Percentiles rank a stretch among this genome's conserved stretches.
Conservation (phyloP, 2,888 invertebrate genomes). For the Melieria crassipennis region DNA sequence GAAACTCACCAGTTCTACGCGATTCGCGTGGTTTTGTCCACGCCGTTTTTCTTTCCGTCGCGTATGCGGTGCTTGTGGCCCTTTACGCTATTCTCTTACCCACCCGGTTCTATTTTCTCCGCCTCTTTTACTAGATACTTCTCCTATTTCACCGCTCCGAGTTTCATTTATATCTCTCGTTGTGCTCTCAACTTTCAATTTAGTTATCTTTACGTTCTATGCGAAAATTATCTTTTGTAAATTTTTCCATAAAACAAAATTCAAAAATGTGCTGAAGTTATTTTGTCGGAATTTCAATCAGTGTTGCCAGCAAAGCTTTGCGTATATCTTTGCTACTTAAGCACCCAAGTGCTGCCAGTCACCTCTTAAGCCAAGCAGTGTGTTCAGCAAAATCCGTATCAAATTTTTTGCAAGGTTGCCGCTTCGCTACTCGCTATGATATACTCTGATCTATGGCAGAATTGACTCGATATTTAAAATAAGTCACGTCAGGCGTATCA, state of each 20-base stretch:
- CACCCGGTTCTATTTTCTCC: background rate
- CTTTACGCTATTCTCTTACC: slow-evolving; percentile 8
- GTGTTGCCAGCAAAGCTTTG: background rate
- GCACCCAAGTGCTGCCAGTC: too few species aligned
- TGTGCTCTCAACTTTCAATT: slow-evolving; percentile 15
- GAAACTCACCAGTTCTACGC: slow-evolving; percentile 25
- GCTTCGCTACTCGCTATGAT: too few species aligned
- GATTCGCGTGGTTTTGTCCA: background rate
- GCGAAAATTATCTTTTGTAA: slow-evolving; percentile 41
- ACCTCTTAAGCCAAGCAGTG: too few species aligned
- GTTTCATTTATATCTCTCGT: background rate
- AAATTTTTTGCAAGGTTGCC: too few species aligned
- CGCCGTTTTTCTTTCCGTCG: background rate
- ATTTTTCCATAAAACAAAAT: slow-evolving; percentile 39
- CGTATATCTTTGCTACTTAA: too few species aligned
- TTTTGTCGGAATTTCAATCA: slow-evolving; percentile 7
- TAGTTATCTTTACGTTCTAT: slow-evolving; percentile 28
- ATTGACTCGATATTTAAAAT: too few species aligned
- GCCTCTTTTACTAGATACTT: too few species aligned
- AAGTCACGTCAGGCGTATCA: too few species aligned
- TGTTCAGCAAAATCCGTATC: too few species aligned
- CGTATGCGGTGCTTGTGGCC: background rate
- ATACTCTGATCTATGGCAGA: too few species aligned
- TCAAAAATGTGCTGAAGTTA: slow-evolving; percentile 30
- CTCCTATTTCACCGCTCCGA: slow-evolving; percentile 11